A percentile compares a stretch with the other conserved stretches of the same genome.
Conservation (phyloP, 2,888 invertebrate genomes). For the Caenorhabditis virilis region DNA sequence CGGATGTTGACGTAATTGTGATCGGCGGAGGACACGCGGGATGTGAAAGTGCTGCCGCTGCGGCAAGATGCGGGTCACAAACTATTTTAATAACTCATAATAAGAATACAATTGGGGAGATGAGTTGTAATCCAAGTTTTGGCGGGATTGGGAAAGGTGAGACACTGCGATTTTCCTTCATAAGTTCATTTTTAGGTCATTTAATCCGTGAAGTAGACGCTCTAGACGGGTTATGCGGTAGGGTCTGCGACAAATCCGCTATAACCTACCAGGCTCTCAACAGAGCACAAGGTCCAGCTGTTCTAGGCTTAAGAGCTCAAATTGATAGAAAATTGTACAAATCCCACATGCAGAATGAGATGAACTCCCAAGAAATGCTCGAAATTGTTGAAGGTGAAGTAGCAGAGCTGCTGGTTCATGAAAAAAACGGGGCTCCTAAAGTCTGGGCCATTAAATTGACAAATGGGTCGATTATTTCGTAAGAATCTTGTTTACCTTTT, state of each 20-base stretch:
- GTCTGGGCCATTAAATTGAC: constrained; percentile 12
- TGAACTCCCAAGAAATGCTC: constrained; percentile 71
- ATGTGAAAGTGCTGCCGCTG: constrained; percentile 83
- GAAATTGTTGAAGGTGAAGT: constrained; percentile 78
- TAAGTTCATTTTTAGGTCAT: constrained; percentile 48
- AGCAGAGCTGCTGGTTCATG: constrained; percentile 78
- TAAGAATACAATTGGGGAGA: constrained; percentile 82
- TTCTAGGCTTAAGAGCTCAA: constrained; percentile 86
- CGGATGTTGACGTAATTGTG: constrained; percentile 37
- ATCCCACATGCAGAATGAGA: constrained; percentile 75
- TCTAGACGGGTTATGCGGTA: constrained; percentile 82
- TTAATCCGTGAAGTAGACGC: constrained; percentile 79
- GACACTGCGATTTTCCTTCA: no score
- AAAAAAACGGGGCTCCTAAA: constrained; percentile 68
- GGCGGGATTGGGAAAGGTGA: constrained; percentile 86
- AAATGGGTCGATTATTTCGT: constrained; percentile 16
- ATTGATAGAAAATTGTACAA: constrained; percentile 84
- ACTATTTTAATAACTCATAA: constrained; percentile 85
- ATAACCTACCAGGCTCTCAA: constrained; percentile 75
- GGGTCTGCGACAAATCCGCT: constrained; percentile 76
- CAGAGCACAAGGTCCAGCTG: constrained; percentile 82
- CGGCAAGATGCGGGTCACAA: constrained; percentile 80
- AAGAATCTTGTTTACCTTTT: no score
- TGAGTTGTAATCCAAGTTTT: constrained; percentile 88
- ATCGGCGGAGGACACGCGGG: constrained; percentile 86